Conservation (phyloP, 35 echinoderm and acorn worm genomes). For the Nesometra sesokonis region DNA sequence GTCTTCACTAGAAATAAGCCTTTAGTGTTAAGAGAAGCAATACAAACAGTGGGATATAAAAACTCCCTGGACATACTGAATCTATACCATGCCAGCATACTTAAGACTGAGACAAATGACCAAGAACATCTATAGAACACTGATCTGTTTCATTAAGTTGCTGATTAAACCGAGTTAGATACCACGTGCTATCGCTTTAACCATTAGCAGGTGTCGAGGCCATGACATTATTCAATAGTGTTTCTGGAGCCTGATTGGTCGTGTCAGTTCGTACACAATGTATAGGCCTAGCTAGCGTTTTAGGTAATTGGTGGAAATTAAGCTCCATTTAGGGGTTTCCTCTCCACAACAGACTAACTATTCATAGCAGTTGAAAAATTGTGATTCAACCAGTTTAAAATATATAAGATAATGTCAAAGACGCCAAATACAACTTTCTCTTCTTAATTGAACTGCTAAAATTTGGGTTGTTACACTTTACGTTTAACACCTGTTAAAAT, state of each 20-base stretch:
- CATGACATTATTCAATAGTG: background rate
- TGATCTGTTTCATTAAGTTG: background rate
- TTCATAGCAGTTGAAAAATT: background rate
- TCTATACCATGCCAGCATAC: background rate
- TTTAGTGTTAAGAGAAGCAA: too few species aligned
- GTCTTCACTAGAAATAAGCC: too few species aligned
- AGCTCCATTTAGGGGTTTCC: background rate
- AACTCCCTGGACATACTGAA: too few species aligned
- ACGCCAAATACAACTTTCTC: background rate
- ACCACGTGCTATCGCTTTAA: background rate
- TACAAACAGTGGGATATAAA: too few species aligned
- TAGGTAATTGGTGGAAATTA: background rate
- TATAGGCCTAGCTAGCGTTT: background rate
- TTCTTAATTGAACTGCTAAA: background rate
- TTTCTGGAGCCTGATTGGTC: background rate
- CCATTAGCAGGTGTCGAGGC: background rate
- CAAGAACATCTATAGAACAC: background rate
- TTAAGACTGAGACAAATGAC: background rate
- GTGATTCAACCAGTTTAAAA: background rate
- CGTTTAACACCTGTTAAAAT: too few species aligned
- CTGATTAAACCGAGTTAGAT: background rate
- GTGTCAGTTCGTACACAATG: background rate
- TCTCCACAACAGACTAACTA: background rate
- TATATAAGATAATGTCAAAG: background rate
- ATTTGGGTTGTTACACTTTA: too few species aligned